Conservation (phyloP, 2,113 vertebrate genomes). For the Xenopus borealis region DNA sequence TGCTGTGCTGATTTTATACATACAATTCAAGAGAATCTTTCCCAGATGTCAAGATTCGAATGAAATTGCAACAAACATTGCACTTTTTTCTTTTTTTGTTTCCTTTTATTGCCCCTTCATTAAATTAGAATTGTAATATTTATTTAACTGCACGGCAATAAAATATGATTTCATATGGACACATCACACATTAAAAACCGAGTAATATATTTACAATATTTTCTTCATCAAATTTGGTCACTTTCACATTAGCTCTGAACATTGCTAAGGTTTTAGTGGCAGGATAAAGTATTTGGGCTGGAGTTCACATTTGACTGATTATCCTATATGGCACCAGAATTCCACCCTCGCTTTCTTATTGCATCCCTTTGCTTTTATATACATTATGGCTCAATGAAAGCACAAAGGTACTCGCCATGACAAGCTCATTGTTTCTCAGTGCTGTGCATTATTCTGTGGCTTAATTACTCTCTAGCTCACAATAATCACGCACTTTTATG, state of each 20-base stretch:
- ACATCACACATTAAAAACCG: conserved; percentile 68
- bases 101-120: conserved; percentile 3
- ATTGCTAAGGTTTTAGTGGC: conserved; percentile 54
- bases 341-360: conserved; percentile 58
- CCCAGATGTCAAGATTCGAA: neutral
- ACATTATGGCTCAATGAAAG: conserved; percentile 69
- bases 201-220: conserved; percentile 61
- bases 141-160: conserved; percentile 45
- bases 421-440: conserved; percentile 28
- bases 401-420: conserved; percentile 46
- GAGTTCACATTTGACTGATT: conserved; percentile 56
- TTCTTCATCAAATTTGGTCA: conserved; percentile 56
- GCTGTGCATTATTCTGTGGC: conserved; percentile 46
- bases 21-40: conserved; percentile 25
- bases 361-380: conserved; percentile 60
- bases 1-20: conserved; percentile 24
- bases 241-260: conserved; percentile 57
- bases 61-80: conserved; percentile 16
- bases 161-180: conserved; percentile 70
- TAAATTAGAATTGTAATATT: conserved; percentile 34
- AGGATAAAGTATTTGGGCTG: conserved; percentile 52
- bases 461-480: conserved; percentile 43
- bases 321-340: conserved; percentile 55
- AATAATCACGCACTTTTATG: conserved; percentile 44
- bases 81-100: conserved; percentile 1